Base-by-base conservation (phyloP, 2,113 vertebrate species). In the Dendrocopos noguchii region DNA sequence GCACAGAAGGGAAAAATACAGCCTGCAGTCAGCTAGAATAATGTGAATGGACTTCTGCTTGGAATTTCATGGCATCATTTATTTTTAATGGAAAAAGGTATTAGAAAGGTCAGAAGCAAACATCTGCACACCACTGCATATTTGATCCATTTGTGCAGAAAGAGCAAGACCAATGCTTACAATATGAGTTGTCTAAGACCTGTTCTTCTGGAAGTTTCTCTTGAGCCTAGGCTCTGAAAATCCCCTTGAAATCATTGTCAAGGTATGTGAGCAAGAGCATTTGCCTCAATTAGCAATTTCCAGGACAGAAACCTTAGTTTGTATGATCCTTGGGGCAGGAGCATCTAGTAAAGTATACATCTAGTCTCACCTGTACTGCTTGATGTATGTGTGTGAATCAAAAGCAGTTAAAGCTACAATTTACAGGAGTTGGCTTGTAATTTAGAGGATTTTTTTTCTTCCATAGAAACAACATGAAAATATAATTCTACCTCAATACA, bases 71-170 rank as follows among this genome's bases (percentile, higher is more conserved):
- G 28, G 52, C 46, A 87, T 74, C 27, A 79, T 56, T 92, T 91
- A 64, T 76, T 89, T 90, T 88, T 88, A 87, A 88, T 68, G 80
- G 76, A 76, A 85, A 93, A 92, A 42, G 63, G 70, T 24, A 39
- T 61, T 80, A 80, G 59, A 59, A 93, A 91, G 80, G 65, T 91
- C 88, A 87, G 77, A 94, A 85, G 66, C 81, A 74, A 87, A 91
- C 60, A 88, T 21, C 63, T 88, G 80, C 77, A 80, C n/a, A 53
- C 18, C 42, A 39, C 82, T 87, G 57, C 66, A 75, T 52, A 78
- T 84, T 44, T 87, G 60, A 64, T 70, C 61, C 36, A 80, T 70
- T 66, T 47, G 29, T 60, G 39, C 24, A 77, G 56, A 33, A 93
- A 60, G 75, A 80, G 59, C 34, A 36, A 31, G 34, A 71, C 68